These are phyloP conservation scores for Tubiluchus corallicola DNA, from an alignment of 2,888 invertebrate species.

Conservation along the genomic window DNA sequence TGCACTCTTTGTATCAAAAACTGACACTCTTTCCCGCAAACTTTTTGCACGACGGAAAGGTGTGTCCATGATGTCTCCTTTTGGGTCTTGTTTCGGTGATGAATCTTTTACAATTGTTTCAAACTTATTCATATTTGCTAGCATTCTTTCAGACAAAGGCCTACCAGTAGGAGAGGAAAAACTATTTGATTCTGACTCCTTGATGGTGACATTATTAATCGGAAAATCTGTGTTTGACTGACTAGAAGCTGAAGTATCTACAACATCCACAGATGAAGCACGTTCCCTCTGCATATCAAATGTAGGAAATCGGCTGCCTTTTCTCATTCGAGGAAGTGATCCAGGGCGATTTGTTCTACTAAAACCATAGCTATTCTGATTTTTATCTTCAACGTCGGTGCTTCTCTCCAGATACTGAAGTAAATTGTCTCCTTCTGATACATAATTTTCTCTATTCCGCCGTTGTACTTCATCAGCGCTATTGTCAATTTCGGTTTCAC, in stretches of 20 bases:
- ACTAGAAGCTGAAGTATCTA: not conserved
- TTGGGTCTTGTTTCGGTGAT: not conserved
- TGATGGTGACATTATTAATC: not conserved
- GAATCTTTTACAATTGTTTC: not conserved
- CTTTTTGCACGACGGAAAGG: not conserved
- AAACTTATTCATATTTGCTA: not conserved
- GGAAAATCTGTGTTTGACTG: not conserved
- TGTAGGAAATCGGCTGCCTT: not conserved
- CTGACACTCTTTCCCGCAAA: not conserved
- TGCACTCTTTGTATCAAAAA: too few relatives aligned
- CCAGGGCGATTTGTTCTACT: not conserved
- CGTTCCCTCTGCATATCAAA: constrained; percentile 1
- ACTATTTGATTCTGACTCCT: not conserved
- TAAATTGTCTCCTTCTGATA: too few relatives aligned
- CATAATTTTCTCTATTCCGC: too few relatives aligned
- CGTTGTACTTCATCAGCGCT: too few relatives aligned
- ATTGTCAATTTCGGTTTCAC: too few relatives aligned
- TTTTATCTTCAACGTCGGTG: not conserved
- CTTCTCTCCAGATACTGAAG: not conserved
- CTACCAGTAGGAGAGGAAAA: not conserved
- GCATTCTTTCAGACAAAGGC: not conserved
- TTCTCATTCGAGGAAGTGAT: not conserved
- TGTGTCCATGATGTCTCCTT: not conserved
- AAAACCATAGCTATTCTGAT: not conserved
- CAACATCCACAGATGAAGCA: not conserved